Evolutionary conservation across 2,113 vertebrate genomes (phyloP).

Genomic region (Morone chrysops): DNA sequence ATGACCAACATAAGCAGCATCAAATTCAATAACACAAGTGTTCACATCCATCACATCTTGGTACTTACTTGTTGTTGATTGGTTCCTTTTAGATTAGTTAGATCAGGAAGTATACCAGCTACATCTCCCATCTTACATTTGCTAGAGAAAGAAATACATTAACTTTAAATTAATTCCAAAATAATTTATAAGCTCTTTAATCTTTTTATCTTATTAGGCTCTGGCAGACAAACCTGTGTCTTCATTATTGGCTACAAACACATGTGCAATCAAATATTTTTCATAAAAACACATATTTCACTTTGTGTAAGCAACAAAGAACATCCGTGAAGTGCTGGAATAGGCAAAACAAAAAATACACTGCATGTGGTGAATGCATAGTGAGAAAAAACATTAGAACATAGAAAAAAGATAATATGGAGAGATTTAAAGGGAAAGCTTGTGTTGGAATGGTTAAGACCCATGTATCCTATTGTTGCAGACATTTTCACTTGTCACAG

Average conservation of each 20-base stretch:
- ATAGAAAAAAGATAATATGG: neutral
- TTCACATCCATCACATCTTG: conserved; percentile 46
- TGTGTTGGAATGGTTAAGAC: neutral
- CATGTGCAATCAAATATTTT: neutral
- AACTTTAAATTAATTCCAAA: neutral
- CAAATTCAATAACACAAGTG: conserved; percentile 49
- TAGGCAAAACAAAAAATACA: neutral
- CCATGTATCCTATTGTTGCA: neutral
- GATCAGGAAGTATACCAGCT: conserved; percentile 6
- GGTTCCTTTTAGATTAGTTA: neutral
- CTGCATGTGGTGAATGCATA: neutral
- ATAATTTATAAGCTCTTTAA: neutral
- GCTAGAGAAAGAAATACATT: neutral
- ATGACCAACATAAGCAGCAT: conserved; percentile 45
- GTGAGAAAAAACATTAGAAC: neutral
- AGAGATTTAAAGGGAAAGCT: neutral
- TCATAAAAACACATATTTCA: neutral
- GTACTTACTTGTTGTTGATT: conserved; percentile 4
- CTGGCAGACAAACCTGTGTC: neutral
- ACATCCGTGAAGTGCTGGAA: neutral
- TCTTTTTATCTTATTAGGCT: neutral
- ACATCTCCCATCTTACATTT: neutral
- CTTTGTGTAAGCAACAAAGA: neutral
- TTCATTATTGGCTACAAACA: neutral
- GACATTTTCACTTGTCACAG: neutral